These are phyloP conservation scores for Hipposideros armiger DNA, from an alignment of 2,113 vertebrate species.

Conservation along the genomic window DNA sequence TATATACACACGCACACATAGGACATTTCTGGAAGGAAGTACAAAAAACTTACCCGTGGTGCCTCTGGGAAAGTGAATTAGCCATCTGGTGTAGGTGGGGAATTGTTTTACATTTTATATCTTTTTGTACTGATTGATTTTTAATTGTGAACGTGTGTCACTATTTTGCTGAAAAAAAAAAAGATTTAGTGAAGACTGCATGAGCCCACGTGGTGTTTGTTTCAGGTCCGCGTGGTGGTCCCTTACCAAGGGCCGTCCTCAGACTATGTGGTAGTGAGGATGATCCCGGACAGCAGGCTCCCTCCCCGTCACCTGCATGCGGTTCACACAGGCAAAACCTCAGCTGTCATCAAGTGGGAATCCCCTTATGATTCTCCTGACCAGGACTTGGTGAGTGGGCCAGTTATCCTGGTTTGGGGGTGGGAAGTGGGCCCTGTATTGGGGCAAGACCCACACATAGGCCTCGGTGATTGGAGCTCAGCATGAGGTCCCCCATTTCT, in stretches of 20 bases:
- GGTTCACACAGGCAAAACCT: constrained; percentile 90
- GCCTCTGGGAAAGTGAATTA: not conserved
- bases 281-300: constrained; percentile 97
- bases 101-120: not conserved
- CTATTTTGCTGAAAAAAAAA: not conserved
- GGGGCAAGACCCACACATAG: not conserved
- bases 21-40: not conserved
- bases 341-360: constrained; percentile 95
- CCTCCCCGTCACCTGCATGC: constrained; percentile 96
- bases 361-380: constrained; percentile 94
- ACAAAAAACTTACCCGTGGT: not conserved
- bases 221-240: constrained; percentile 92
- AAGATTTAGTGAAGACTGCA: not conserved
- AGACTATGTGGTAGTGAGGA: constrained; percentile 93
- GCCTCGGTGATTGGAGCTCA: not conserved
- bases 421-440: rapidly evolving
- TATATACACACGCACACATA: rapidly evolving
- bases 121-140: not conserved
- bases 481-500: not conserved
- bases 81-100: not conserved
- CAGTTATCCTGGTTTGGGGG: not conserved
- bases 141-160: not conserved
- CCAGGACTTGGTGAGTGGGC: constrained; percentile 90
- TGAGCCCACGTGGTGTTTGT: rapidly evolving
- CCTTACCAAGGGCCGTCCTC: constrained; percentile 96